Evolutionary conservation across 2,113 vertebrate genomes (phyloP).

Genomic region (Girardinichthys multiradiatus): DNA sequence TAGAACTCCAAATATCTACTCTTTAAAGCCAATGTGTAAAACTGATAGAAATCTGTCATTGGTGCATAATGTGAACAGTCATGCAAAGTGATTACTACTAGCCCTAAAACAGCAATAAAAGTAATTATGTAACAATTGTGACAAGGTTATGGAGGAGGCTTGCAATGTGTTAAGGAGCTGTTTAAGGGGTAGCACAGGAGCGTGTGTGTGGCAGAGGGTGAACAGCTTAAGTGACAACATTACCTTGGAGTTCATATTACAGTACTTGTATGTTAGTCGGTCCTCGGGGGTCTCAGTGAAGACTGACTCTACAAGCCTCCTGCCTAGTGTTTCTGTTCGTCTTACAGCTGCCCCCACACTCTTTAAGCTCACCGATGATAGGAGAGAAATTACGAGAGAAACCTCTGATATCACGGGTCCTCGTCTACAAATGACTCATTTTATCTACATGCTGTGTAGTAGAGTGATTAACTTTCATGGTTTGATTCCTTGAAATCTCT

Average conservation of each 20-base stretch:
- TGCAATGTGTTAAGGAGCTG: conserved; percentile 12
- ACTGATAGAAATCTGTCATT: background rate
- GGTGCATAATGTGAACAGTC: background rate
- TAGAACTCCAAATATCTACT: background rate
- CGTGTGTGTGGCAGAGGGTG: conserved; percentile 13
- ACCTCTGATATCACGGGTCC: conserved; percentile 32
- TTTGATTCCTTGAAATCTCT: conserved; percentile 23
- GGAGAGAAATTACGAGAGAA: conserved; percentile 22
- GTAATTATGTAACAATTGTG: conserved; percentile 1
- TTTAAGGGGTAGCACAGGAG: background rate
- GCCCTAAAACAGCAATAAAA: background rate
- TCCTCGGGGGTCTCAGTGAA: conserved; percentile 28
- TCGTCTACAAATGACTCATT: conserved; percentile 28
- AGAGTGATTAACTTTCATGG: conserved; percentile 16
- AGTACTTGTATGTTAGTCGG: conserved; percentile 36
- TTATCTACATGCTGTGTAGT: conserved; percentile 7
- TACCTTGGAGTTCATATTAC: conserved; percentile 44
- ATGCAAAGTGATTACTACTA: background rate
- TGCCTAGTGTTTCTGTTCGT: conserved; percentile 54
- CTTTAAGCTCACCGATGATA: conserved; percentile 44
- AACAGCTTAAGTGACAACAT: conserved; percentile 18
- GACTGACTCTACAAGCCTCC: conserved; percentile 28
- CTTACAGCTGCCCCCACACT: conserved; percentile 52
- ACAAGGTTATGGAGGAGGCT: background rate
- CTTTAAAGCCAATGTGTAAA: background rate